phyloP scores from a whole-genome alignment of 2,888 invertebrate species.

The Cylindroiulus punctatus region DNA sequence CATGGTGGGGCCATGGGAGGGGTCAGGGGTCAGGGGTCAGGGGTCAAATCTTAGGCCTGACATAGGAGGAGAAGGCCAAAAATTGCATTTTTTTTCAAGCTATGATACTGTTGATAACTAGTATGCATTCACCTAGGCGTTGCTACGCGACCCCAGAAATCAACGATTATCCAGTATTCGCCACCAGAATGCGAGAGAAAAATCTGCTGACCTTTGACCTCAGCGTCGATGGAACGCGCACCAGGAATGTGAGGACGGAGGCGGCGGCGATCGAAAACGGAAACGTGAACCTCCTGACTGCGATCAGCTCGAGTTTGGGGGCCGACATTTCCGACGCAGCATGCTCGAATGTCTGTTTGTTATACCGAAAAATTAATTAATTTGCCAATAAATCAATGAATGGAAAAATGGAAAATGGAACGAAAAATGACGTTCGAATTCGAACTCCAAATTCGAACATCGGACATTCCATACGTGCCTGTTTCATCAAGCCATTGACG shows the following conservation, averaged over 20 bases:
- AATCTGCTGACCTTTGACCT: background rate
- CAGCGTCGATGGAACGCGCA: background rate
- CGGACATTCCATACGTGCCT: background rate
- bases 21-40: no score
- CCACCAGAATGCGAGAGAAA: no score
- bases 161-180: no score
- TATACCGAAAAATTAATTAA: background rate
- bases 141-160: background rate
- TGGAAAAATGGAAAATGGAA: no score
- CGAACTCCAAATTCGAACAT: background rate
- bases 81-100: no score
- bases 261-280: background rate
- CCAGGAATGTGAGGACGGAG: conserved; percentile 37
- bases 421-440: background rate
- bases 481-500: background rate
- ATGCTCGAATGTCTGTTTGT: background rate
- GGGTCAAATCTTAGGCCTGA: no score
- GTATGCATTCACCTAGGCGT: no score
- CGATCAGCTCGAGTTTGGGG: background rate
- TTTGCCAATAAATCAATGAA: background rate
- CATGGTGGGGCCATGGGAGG: no score
- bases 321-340: background rate
- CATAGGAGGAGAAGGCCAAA: no score
- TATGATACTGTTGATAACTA: no score
- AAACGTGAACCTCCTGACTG: conserved; percentile 12